Base-by-base conservation (phyloP, 2,888 invertebrate species). In the Drosophila paucipuncta region DNA sequence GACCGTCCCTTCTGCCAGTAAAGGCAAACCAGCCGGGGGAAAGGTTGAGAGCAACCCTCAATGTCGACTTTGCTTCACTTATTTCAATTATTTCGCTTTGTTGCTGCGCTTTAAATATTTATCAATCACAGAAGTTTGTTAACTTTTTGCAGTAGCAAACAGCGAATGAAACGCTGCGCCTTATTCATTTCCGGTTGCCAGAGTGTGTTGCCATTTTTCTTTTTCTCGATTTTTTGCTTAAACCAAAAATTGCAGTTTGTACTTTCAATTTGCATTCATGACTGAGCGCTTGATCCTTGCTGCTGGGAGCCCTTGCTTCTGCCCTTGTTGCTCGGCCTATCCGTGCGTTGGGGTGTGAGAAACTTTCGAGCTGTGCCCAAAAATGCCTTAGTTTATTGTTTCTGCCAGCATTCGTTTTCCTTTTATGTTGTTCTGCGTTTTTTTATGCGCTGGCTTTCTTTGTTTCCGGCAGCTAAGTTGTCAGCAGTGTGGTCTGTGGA, bases 31-130 rank as follows among this genome's bases (percentile, higher is more conserved):
- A 55, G 49, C 54, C 49, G 30, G 28, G 28, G 30, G 59, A 22
- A 39, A 55, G 49, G 64, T 55, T 30, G 64, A 60, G 74, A 73
- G 72, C 85, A 78, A 78, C 81, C 77, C 81, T 76, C 78, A 78
- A 78, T 79, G 83, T 78, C 83, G 85, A 37, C 55, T 18, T 88
- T 90, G 92, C 91, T 92, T 92, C 92, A 92, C 92, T 93, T 93
- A 92, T 92, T 93, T 93, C 93, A 93, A 93, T 93, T 92, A 93
- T 92, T 93, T 93, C 90, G 92, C 92, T 91, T 92, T 93, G 93
- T 91, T 92, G 86, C 82, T 90, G 90, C 89, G 90, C 88, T 89
- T 93, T 93, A 93, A 93, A 93, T 93, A 93, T 93, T 93, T 93
- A 93, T 93, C 92, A 93, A 93, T 93, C 92, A 92, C 88, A 81